phyloP scores from a whole-genome alignment of 2,888 invertebrate species.

The Thymelicus sylvestris region DNA sequence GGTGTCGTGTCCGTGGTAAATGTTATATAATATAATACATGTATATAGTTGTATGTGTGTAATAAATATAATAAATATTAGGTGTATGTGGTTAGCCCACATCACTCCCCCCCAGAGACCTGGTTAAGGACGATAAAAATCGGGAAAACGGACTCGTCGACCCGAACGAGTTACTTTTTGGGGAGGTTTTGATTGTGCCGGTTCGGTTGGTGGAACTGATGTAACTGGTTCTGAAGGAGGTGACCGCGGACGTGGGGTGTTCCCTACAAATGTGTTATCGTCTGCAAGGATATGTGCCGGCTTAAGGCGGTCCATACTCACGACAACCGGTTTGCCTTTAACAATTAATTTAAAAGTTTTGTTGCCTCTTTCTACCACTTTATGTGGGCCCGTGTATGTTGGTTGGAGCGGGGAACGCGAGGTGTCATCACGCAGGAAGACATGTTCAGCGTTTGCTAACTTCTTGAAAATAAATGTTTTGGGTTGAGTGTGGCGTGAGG shows the following conservation, averaged over 20 bases:
- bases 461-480: conserved; percentile 47
- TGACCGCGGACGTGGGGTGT: no score
- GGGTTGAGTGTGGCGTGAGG: conserved; percentile 40
- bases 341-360: not conserved
- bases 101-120: conserved; percentile 34
- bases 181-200: not conserved
- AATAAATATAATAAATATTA: no score
- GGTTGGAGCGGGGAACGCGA: conserved; percentile 8
- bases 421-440: conserved; percentile 9
- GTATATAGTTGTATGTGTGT: no score
- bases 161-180: conserved; percentile 2
- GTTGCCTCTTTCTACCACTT: conserved; percentile 3
- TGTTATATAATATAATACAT: no score
- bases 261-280: not conserved
- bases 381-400: conserved; percentile 3
- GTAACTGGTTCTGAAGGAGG: no score
- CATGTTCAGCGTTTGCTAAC: conserved; percentile 27
- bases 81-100: conserved; percentile 9
- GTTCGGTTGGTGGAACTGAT: no score
- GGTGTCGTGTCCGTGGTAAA: no score
- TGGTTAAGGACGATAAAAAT: conserved; percentile 33
- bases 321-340: not conserved
- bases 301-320: conserved; percentile 2
- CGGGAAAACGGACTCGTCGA: conserved; percentile 5
- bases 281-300: conserved; percentile 1